Evolutionary conservation across 2,113 vertebrate genomes (phyloP), one percentile per base, ranked within the genome.

Genomic region (Vidua macroura): DNA sequence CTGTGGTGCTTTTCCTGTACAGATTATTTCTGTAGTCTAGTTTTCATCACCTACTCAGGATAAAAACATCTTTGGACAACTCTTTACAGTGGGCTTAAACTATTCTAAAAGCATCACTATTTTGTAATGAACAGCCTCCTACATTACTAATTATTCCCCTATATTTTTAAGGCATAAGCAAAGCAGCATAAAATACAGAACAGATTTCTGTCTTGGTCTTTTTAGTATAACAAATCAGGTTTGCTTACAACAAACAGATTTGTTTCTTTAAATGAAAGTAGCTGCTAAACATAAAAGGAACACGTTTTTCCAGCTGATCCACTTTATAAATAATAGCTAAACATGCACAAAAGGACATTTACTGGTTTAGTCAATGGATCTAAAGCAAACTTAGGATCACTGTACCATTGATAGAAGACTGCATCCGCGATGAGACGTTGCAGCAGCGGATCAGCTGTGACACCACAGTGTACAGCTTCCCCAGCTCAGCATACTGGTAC

Each of bases 401-500:
- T 94, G 96, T 97, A 99, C 99, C 99, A 95, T 99, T 99, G 96
- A 99, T 99, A 91, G 99, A 99, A 80, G 99, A 99, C 97, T 99
- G 99, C 99, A 99, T 99, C 94, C 99, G 98, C 1, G 99, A 98
- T 4, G 99, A 99, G 73, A 99, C 99, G n/a, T 99, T 99, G 96
- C 99, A 99, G 93, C 99, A 99, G 51, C 99, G 99, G 80, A 99
- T 98, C 78, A 99, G 98, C 72, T 99, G 99, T 15, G 99, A 99
- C 62, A 99, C 99, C 68, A 99, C 99, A 15, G 99, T 99, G 97
- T 99, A 99, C 35, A 99, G 98, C 96, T 99, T 99, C 87, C 99
- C 99, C 96, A 99, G 98, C 95, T 99, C 99, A 75, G 99, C 99
- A 83, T 99, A 99, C 97, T 99, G 99, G 96, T 99, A 99, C 91